Evolutionary conservation across 2,797 vertebrate genomes (phyloP).

Genomic region (Poeciliopsis paucimaculata): DNA sequence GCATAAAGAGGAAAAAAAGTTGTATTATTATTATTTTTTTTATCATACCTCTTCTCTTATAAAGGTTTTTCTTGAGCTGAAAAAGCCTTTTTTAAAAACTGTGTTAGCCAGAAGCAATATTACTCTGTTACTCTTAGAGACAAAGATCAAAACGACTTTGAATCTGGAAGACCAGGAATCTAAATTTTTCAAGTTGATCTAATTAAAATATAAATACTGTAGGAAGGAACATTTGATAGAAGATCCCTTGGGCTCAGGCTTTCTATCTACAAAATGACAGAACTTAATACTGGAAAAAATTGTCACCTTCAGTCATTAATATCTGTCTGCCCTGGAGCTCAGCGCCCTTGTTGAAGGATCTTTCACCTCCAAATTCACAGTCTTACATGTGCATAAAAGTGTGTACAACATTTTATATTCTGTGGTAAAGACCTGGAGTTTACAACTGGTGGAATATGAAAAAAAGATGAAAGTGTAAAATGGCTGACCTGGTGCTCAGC

Average conservation of each 20-base stretch:
- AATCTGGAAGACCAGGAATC: constrained; percentile 23
- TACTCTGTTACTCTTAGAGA: neutral
- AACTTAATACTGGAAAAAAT: constrained; percentile 61
- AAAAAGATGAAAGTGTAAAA: constrained; percentile 60
- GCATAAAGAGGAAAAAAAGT: neutral
- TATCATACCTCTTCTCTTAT: neutral
- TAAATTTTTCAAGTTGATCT: constrained; percentile 39
- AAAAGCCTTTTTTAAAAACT: neutral
- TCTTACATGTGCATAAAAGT: neutral
- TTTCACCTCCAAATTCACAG: constrained; percentile 8
- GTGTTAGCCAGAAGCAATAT: neutral
- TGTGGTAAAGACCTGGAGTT: constrained; percentile 29
- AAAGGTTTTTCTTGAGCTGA: neutral
- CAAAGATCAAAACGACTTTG: constrained; percentile 4
- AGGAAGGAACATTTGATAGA: constrained; percentile 5
- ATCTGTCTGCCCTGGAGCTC: constrained; percentile 56
- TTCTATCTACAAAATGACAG: constrained; percentile 23
- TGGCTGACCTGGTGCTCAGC: constrained; percentile 45
- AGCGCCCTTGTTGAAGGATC: constrained; percentile 56
- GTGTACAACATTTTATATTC: neutral
- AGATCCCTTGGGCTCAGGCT: neutral
- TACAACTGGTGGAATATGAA: constrained; percentile 51
- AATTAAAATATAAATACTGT: constrained; percentile 40
- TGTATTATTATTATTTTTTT: too few relatives aligned
- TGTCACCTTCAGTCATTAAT: constrained; percentile 68